Base-by-base conservation (phyloP, 2,113 vertebrate species). In the Speoplatyrhinus poulsoni region DNA sequence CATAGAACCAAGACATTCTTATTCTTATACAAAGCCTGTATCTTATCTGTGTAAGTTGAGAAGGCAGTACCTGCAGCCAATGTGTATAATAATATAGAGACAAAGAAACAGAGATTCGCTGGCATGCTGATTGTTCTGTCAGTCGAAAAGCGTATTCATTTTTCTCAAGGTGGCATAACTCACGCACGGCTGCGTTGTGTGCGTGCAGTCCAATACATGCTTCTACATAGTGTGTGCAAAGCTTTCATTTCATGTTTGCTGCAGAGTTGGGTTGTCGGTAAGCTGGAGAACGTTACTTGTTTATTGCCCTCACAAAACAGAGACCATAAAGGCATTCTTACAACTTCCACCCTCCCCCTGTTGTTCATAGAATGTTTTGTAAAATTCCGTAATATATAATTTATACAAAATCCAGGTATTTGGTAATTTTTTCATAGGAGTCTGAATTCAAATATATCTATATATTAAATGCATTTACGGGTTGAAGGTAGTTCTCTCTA, bases 321-420 rank as follows among this genome's bases (percentile, higher is more conserved):
- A 88, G 85, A 90, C 87, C 87, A 87, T 89, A 88, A 89, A 89
- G 80, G 86, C 88, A 89, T 90, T 91, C 88, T 89, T 90, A 83
- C 73, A 69, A 87, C 84, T 79, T 76, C 63, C 81, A 84, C 81
- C 87, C 77, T 76, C 79, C 87, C 84, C 81, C 83, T 78, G 77
- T 80, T 64, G 67, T 55, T 69, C 69, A 70, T 63, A 85, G 76
- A 67, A 72, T 80, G 78, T 80, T 72, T 82, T 72, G 73, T 82
- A 73, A 73, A 77, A 75, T 61, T 77, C 73, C 69, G 58, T 65
- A 73, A 77, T 32, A 57, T 46, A 46, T 47, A 76, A 80, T 83
- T 81, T 60, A 75, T 75, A 77, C 62, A 66, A 61, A 65, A 75
- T 73, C 70, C 63, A 80, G 80, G 77, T 65, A 79, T 85, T 72